phyloP scores from a whole-genome alignment of 2,888 invertebrate genomes.

The Lymantria monacha region DNA sequence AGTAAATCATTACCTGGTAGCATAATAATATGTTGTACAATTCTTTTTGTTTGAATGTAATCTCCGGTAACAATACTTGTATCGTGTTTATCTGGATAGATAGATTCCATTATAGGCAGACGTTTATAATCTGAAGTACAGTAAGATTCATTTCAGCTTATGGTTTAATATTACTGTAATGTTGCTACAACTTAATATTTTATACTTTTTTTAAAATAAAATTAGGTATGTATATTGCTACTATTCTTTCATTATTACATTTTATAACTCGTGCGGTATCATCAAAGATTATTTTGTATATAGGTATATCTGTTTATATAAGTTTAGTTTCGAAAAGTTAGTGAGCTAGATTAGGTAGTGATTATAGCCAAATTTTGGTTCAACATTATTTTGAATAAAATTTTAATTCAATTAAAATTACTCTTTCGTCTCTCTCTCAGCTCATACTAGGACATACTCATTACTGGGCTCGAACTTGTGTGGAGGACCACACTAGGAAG shows the following conservation, averaged over 20 bases:
- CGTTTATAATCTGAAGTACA: constrained; percentile 23
- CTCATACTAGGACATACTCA: no score
- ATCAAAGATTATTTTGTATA: constrained; percentile 12
- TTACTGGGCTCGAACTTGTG: no score
- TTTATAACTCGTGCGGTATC: constrained; percentile 10
- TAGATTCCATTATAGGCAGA: constrained; percentile 17
- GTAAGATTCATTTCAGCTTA: constrained; percentile 25
- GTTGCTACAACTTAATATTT: constrained; percentile 1
- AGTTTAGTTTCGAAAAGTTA: no score
- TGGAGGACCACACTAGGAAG: no score
- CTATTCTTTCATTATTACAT: constrained; percentile 2
- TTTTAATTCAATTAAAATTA: no score
- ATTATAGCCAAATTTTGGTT: no score
- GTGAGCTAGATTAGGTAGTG: neutral
- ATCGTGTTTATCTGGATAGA: constrained; percentile 16
- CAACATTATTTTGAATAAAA: no score
- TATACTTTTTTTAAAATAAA: constrained; percentile 6
- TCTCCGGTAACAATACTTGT: constrained; percentile 19
- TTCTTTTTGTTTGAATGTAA: constrained; percentile 6
- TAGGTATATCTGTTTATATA: no score
- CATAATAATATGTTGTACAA: no score
- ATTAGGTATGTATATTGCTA: constrained; percentile 1
- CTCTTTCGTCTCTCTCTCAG: no score
- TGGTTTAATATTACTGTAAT: constrained; percentile 20
- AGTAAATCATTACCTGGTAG: no score